phyloP scores from a whole-genome alignment of 2,888 invertebrate genomes.

The Criorhina ranunculi region DNA sequence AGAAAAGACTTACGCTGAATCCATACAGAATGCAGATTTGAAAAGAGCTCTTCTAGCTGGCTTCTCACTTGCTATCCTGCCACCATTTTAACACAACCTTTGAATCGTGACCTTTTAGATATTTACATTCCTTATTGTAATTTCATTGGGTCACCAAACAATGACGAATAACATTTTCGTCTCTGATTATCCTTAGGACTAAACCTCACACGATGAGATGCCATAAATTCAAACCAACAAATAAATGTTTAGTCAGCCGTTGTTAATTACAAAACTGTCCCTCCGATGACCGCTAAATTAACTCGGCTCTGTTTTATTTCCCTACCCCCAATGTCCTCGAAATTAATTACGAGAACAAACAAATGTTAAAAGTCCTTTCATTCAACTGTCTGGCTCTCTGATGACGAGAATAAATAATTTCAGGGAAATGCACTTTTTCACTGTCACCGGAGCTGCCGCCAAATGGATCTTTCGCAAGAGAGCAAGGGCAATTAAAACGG shows the following conservation, averaged over 20 bases:
- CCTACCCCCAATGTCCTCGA: slow-evolving; percentile 41
- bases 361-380: slow-evolving; percentile 69
- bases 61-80: too few relatives aligned
- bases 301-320: slow-evolving; percentile 13
- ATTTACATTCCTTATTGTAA: too few relatives aligned
- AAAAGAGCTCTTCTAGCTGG: too few relatives aligned
- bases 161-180: too few relatives aligned
- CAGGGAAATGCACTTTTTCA: slow-evolving; percentile 30
- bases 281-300: slow-evolving; percentile 17
- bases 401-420: slow-evolving; percentile 64
- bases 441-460: background rate
- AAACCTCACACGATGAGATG: too few relatives aligned
- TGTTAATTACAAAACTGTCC: slow-evolving; percentile 31
- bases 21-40: too few relatives aligned
- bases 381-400: slow-evolving; percentile 63
- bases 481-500: slow-evolving; percentile 64
- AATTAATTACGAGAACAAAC: slow-evolving; percentile 70
- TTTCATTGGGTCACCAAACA: too few relatives aligned
- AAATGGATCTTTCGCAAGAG: slow-evolving; percentile 11
- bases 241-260: slow-evolving; percentile 1
- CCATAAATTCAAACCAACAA: background rate
- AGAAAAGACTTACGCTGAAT: too few relatives aligned
- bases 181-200: too few relatives aligned
- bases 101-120: too few relatives aligned
- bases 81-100: too few relatives aligned